Evolutionary conservation across 92 coral and sea anemone genomes (phyloP).

Genomic region (Nematostella vectensis): DNA sequence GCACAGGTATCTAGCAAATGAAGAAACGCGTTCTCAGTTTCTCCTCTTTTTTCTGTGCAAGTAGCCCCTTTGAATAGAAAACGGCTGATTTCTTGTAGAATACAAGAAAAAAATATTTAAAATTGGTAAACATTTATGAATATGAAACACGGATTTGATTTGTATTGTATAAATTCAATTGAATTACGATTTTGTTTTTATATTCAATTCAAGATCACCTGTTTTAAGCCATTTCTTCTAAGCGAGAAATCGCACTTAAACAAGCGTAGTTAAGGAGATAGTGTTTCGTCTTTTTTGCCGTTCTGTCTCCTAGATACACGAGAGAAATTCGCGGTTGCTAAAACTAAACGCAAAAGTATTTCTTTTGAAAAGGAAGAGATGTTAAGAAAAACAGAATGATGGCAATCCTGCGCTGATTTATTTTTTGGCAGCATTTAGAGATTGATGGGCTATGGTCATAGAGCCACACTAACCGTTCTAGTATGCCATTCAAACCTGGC

Average conservation of each 20-base stretch:
- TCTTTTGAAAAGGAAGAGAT: not conserved
- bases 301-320: conserved; percentile 6
- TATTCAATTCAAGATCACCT: no score
- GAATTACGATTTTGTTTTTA: no score
- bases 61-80: not conserved
- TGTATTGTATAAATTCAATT: no score
- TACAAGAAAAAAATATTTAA: not conserved
- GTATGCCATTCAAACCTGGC: no score
- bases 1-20: conserved; percentile 33
- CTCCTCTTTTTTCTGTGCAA: not conserved
- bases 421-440: not conserved
- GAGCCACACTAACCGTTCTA: conserved; percentile 4
- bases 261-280: conserved; percentile 37
- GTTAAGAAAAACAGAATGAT: not conserved
- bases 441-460: conserved; percentile 2
- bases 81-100: not conserved
- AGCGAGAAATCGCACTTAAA: no score
- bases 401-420: no score
- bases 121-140: no score
- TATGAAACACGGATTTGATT: no score
- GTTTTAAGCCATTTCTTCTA: no score
- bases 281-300: no score
- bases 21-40: no score
- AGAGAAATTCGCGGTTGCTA: conserved; percentile 8
- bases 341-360: conserved; percentile 2